phyloP scores from a whole-genome alignment of 1,140 invertebrate genomes.

The Drosophila tropicalis region DNA sequence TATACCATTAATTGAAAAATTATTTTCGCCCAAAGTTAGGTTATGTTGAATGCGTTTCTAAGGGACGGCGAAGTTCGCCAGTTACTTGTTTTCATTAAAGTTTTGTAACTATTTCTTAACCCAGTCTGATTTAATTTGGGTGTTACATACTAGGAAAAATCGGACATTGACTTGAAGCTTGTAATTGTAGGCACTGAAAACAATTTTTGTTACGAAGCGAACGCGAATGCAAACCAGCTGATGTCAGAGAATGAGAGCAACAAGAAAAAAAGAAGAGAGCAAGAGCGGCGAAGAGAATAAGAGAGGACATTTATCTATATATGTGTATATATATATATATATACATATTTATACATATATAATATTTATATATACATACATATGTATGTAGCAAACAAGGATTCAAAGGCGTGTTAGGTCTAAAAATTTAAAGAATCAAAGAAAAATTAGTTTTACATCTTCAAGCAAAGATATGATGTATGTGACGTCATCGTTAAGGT shows the following conservation, averaged over 20 bases:
- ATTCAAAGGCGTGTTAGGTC: background rate
- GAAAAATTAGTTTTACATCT: slow-evolving; percentile 19
- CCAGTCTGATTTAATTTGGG: slow-evolving; percentile 33
- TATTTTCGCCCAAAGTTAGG: slow-evolving; percentile 43
- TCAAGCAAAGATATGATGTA: background rate
- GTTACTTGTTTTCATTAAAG: background rate
- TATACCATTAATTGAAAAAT: slow-evolving; percentile 1
- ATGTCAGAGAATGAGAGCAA: slow-evolving; percentile 43
- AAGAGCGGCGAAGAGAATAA: background rate
- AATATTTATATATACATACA: background rate
- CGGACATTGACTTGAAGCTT: slow-evolving; percentile 36
- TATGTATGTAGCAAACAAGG: background rate
- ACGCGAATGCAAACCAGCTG: slow-evolving; percentile 67
- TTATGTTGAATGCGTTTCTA: slow-evolving; percentile 46
- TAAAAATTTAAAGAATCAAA: background rate
- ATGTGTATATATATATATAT: slow-evolving; percentile 15
- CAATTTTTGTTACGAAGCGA: slow-evolving; percentile 49
- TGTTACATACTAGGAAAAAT: slow-evolving; percentile 44
- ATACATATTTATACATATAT: background rate
- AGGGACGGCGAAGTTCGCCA: background rate
- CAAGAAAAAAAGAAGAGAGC: slow-evolving; percentile 30
- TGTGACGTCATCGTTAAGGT: no score
- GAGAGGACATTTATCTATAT: slow-evolving; percentile 37
- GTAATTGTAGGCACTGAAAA: slow-evolving; percentile 48
- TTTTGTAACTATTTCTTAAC: slow-evolving; percentile 26